Evolutionary conservation across 2,888 invertebrate species (phyloP), one percentile per base, ranked within the genome.

Genomic region (Altica lythri): DNA sequence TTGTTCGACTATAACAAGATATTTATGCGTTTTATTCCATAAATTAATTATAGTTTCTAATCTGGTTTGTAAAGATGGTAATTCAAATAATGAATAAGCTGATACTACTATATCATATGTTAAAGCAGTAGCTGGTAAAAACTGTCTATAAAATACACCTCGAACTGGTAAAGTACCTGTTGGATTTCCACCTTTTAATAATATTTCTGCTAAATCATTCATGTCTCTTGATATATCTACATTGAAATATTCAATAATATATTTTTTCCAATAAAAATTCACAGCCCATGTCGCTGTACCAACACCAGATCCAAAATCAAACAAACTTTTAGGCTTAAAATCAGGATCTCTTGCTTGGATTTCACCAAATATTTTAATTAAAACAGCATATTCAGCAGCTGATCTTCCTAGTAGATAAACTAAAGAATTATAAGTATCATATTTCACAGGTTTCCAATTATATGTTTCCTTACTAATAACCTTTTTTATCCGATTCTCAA

Each of bases 291-390:
- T 55, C n/a, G 44, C 55, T 37, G 53, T 53, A 0, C 95, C 95
- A 2, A 92, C 77, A 0, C 97, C 97, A 3, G 95, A 92, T 0
- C 96, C 97, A 75, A 92, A 94, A 77, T 97, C 95, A 64, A 95
- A 89, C 61, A 93, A 82, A 55, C 85, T 84, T 53, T 81, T 78
- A 0, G 96, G 96, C 53, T 79, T 79, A 72, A 90, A 96, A 12
- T 83, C 73, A 0, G 81, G 79, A 71, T 88, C 80, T 46, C 85
- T 79, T 29, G 71, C 71, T 43, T 77, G 77, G 47, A 95, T 88
- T 79, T 95, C 94, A 34, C 81, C 78, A 30, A 95, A 82, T 43
- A 94, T 83, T 67, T 82, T 83, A 27, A 79, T 69, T 27, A 92
- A 69, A 2, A 86, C 83, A 0, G 88, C 85, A 78, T 90, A 95